Percentiles rank a stretch among this genome's conserved stretches.
These are phyloP conservation scores for Pao palembangensis DNA, from an alignment of 2,113 vertebrate genomes.

Conservation along the genomic window DNA sequence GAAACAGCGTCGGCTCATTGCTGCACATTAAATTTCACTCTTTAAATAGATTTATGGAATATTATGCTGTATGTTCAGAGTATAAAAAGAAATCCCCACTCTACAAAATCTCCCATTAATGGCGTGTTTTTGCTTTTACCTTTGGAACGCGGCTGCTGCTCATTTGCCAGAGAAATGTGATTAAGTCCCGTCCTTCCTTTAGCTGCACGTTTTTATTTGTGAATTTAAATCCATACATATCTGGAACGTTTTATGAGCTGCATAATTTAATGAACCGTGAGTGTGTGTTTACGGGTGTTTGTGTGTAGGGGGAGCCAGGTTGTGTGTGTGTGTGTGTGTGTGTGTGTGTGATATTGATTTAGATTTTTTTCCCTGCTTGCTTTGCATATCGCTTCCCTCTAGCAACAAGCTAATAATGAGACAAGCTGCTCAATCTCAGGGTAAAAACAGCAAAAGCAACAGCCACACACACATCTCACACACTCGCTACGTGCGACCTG, in stretches of 20 bases:
- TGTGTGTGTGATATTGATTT: conserved; percentile 47
- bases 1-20: conserved; percentile 16
- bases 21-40: conserved; percentile 20
- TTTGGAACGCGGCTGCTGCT: conserved; percentile 7
- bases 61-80: conserved; percentile 9
- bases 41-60: conserved; percentile 38
- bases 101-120: conserved; percentile 13
- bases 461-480: conserved; percentile 7
- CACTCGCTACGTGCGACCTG: conserved; percentile 1
- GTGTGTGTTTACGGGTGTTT: conserved; percentile 13
- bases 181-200: conserved; percentile 25
- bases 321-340: conserved; percentile 18
- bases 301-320: conserved; percentile 2
- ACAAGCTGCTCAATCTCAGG: conserved; percentile 66
- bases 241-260: conserved; percentile 41
- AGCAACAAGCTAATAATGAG: conserved; percentile 70
- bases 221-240: conserved; percentile 43
- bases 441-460: conserved; percentile 26
- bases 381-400: conserved; percentile 71
- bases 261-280: conserved; percentile 45
- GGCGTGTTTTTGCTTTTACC: conserved; percentile 18
- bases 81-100: conserved; percentile 23
- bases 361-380: conserved; percentile 57
- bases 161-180: conserved; percentile 23
- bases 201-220: conserved; percentile 41